Conservation (phyloP, 2,888 invertebrate genomes). For the Eupithecia vulgata region DNA sequence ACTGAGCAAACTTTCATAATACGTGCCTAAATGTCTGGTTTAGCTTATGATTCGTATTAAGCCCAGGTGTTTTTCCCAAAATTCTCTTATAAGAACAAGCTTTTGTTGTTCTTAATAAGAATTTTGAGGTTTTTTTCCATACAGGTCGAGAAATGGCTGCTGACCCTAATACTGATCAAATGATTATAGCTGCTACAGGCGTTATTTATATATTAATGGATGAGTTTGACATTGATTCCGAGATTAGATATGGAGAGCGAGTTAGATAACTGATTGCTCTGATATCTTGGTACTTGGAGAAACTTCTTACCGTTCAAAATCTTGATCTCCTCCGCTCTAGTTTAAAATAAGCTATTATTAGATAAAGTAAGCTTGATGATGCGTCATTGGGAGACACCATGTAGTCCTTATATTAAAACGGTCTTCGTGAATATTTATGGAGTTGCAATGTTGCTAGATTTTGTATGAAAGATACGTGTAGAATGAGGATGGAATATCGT, state of each 20-base stretch:
- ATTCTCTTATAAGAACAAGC: neutral
- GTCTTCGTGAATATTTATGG: neutral
- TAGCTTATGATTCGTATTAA: too few species aligned
- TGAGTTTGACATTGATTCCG: slow-evolving; percentile 38
- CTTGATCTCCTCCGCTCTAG: neutral
- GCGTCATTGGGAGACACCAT: neutral
- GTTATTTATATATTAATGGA: slow-evolving; percentile 43
- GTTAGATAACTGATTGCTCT: slow-evolving; percentile 13
- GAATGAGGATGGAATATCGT: neutral
- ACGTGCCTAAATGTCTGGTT: too few species aligned
- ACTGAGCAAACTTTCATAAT: too few species aligned
- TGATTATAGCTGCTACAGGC: slow-evolving; percentile 44
- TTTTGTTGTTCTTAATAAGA: too few species aligned
- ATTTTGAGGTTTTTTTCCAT: too few species aligned
- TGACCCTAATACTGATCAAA: slow-evolving; percentile 36
- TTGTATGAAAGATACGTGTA: neutral
- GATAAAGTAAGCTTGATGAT: neutral
- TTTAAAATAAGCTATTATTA: neutral
- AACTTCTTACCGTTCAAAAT: neutral
- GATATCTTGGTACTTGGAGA: neutral
- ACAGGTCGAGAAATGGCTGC: neutral
- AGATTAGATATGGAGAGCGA: slow-evolving; percentile 31
- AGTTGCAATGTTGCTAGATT: neutral
- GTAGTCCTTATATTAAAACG: neutral
- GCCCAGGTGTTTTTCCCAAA: neutral